Base-by-base conservation (phyloP, 2,113 vertebrate species). In the Oncorhynchus nerka region DNA sequence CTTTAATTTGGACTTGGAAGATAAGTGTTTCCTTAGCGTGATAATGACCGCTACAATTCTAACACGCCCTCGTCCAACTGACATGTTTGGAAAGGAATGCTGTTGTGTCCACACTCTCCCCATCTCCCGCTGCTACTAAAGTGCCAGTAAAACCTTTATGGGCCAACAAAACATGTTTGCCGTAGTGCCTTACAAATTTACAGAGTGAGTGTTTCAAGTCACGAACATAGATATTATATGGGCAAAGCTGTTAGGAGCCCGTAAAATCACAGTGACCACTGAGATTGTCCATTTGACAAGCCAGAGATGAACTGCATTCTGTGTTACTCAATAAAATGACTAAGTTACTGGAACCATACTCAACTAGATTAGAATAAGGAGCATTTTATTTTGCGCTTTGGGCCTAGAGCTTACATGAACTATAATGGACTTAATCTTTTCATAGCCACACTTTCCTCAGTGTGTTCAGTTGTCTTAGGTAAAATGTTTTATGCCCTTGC, bases 61-160 rank as follows among this genome's bases (percentile, higher is more conserved):
- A 75, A 68, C 22, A 84, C 84, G 78, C 89, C 89, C 90, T 81
- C 86, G 86, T 48, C 81, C 87, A 83, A 86, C 87, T 94, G 90
- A 94, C 93, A 92, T 93, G 89, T 87, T 79, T 86, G 72, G 76
- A 91, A 93, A 92, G 92, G 94, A 94, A 94, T 94, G 94, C 88
- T 89, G 86, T 84, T 89, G 79, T 90, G 88, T 92, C 86, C 81
- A 76, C 39, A 73, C 86, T 84, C 86, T 79, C 73, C 81, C 51
- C 82, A 80, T 85, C 93, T 92, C 93, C 94, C 34, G 87, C 92
- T 93, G 94, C 82, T 93, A 85, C 79, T 88, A 87, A 92, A 92
- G 93, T 89, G 86, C 87, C 75, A 90, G 91, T 93, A 93, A 94
- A 93, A 93, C 86, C 84, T 94, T 94, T 94, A 94, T 85, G 71